phyloP scores from a whole-genome alignment of 2,888 invertebrate genomes.

The Dryobotodes eremita region DNA sequence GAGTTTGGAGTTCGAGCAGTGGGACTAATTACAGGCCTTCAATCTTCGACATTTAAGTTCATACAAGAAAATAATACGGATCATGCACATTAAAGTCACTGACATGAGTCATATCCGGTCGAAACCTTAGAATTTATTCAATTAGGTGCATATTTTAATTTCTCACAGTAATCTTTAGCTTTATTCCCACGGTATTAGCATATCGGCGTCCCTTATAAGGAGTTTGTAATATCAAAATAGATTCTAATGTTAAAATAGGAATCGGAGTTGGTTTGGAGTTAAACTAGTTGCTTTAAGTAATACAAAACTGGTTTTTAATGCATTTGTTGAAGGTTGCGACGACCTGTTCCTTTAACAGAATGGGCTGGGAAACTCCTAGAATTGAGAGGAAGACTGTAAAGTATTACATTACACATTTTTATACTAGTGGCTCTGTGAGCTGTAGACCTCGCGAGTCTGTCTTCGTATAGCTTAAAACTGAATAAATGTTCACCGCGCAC shows the following conservation, averaged over 20 bases:
- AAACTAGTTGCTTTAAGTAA: neutral
- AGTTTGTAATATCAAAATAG: conserved; percentile 27
- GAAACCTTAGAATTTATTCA: conserved; percentile 25
- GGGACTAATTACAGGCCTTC: neutral
- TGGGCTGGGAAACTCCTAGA: neutral
- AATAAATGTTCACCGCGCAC: no score
- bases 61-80: conserved; percentile 31
- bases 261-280: neutral
- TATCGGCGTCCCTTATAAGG: conserved; percentile 6
- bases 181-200: conserved; percentile 41
- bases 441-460: no score
- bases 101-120: conserved; percentile 22
- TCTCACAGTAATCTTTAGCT: conserved; percentile 25
- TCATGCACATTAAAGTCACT: neutral
- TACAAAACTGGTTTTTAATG: conserved; percentile 1
- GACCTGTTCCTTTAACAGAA: neutral
- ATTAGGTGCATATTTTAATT: conserved; percentile 41
- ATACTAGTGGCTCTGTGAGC: neutral
- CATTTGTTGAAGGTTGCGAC: neutral
- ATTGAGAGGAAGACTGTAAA: neutral
- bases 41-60: neutral
- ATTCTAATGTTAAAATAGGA: conserved; percentile 12
- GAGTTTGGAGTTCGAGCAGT: neutral
- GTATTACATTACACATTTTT: neutral
- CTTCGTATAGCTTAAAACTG: no score